Conservation (phyloP, 2,888 invertebrate species). For the Yponomeuta malinellus region DNA sequence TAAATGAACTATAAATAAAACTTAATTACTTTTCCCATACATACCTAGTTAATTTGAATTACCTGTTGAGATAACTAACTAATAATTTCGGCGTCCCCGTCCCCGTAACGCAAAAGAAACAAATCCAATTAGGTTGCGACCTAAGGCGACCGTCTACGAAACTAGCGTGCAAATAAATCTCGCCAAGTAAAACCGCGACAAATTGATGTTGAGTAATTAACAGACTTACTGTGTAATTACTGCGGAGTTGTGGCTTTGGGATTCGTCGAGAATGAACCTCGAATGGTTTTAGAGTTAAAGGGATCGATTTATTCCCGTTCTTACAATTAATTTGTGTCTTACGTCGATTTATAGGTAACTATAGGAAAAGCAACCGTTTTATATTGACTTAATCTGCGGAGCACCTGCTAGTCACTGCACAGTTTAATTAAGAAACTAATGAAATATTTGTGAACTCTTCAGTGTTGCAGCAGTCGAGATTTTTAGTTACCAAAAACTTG, state of each 20-base stretch:
- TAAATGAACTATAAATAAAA: not conserved
- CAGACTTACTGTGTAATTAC: not conserved
- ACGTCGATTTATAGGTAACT: not conserved
- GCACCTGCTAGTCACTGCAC: too few relatives aligned
- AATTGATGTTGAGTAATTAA: constrained; percentile 3
- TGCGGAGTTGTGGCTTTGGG: not conserved
- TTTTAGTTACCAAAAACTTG: too few relatives aligned
- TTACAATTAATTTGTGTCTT: not conserved
- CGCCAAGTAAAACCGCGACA: not conserved
- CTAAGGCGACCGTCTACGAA: not conserved
- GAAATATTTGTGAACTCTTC: too few relatives aligned
- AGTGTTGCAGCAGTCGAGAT: too few relatives aligned
- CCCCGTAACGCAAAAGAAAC: not conserved
- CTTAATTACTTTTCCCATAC: not conserved
- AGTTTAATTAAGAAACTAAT: too few relatives aligned
- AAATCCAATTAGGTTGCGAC: not conserved
- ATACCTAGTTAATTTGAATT: not conserved
- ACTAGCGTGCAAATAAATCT: not conserved
- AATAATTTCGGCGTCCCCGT: not conserved
- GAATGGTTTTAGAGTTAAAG: not conserved
- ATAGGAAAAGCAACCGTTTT: too few relatives aligned
- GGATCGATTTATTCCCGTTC: not conserved
- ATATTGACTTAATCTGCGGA: too few relatives aligned
- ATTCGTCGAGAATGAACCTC: not conserved
- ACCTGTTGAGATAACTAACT: not conserved